phyloP scores from a whole-genome alignment of 2,888 invertebrate genomes.

The Cosmopolites sordidus region DNA sequence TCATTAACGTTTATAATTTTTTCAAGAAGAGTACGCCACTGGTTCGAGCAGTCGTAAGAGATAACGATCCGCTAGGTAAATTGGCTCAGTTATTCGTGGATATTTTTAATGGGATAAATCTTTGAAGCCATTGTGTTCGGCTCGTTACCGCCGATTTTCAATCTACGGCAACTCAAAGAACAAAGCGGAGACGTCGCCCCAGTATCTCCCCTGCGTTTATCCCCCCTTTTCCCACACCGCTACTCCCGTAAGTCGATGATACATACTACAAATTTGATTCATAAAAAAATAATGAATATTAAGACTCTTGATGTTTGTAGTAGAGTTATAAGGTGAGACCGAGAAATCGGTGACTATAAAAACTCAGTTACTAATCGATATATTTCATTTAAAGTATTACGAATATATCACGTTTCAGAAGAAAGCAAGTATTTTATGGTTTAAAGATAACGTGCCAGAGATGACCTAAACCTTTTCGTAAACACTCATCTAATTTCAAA shows the following conservation, averaged over 20 bases:
- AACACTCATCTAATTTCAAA: too few relatives aligned
- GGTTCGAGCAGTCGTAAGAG: constrained; percentile 22
- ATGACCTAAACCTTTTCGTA: too few relatives aligned
- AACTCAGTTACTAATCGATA: too few relatives aligned
- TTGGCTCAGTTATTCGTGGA: constrained; percentile 46
- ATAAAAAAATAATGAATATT: constrained; percentile 47
- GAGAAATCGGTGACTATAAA: too few relatives aligned
- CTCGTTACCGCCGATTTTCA: constrained; percentile 40
- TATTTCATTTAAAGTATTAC: too few relatives aligned
- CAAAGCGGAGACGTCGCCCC: constrained; percentile 8
- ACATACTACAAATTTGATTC: constrained; percentile 43
- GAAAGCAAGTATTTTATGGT: too few relatives aligned
- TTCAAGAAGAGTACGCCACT: too few relatives aligned
- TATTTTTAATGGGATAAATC: constrained; percentile 48
- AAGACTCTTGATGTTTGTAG: constrained; percentile 48
- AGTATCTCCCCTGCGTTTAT: not conserved
- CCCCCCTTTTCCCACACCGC: constrained; percentile 18
- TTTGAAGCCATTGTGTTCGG: constrained; percentile 44
- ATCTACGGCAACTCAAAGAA: constrained; percentile 8
- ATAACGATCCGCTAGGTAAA: constrained; percentile 48
- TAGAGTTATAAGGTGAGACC: too few relatives aligned
- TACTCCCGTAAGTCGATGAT: constrained; percentile 30
- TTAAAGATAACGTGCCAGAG: too few relatives aligned
- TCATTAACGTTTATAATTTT: too few relatives aligned
- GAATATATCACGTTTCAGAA: too few relatives aligned